Percentiles rank a stretch among this genome's conserved stretches.
Conservation (phyloP, 2,113 vertebrate genomes). For the Lontra canadensis region DNA sequence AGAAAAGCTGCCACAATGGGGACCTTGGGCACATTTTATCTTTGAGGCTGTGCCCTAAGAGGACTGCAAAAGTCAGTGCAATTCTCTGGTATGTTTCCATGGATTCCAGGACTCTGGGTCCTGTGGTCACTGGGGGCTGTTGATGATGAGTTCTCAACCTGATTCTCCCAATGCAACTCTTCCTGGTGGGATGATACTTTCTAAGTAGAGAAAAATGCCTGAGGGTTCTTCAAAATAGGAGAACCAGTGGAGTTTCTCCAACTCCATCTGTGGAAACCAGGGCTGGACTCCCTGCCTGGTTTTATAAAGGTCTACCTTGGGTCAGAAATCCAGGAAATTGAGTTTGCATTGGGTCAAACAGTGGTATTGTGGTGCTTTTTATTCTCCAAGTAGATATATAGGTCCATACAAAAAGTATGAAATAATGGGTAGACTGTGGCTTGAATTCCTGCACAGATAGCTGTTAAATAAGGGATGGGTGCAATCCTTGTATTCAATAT, state of each 20-base stretch:
- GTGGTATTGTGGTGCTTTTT: not conserved
- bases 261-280: not conserved
- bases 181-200: not conserved
- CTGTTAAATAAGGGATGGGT: not conserved
- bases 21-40: not conserved
- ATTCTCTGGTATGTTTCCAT: not conserved
- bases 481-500: not conserved
- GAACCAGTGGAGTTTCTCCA: not conserved
- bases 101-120: not conserved
- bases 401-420: not conserved
- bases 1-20: not conserved
- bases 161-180: not conserved
- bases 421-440: not conserved
- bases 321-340: not conserved
- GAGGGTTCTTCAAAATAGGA: not conserved
- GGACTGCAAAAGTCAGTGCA: too few species aligned
- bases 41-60: not conserved
- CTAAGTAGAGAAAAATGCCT: not conserved
- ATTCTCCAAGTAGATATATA: not conserved
- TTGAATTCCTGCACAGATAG: not conserved
- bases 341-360: not conserved
- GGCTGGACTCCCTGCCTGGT: too few species aligned
- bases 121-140: not conserved
- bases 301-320: not conserved
- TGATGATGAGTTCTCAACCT: not conserved